Percentiles rank a stretch among this genome's conserved stretches.
These are phyloP conservation scores for Anaspis maculata DNA, from an alignment of 2,888 invertebrate species.

Conservation along the genomic window DNA sequence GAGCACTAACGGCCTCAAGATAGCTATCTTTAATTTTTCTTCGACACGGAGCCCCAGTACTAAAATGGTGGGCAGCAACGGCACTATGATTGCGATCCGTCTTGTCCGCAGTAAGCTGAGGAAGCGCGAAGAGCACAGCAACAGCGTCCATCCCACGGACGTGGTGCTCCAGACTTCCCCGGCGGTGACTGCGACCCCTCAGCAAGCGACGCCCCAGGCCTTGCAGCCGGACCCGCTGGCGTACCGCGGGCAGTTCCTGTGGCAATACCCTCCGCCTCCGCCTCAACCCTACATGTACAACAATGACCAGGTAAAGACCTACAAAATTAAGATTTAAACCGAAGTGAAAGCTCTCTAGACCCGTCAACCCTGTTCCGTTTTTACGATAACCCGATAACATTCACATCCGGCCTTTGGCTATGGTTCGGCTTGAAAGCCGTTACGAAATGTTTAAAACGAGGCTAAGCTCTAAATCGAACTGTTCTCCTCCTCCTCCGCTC, in stretches of 20 bases:
- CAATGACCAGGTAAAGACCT: conserved; percentile 69
- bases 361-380: no score
- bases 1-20: conserved; percentile 32
- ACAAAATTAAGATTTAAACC: neutral
- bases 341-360: no score
- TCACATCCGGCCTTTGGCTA: no score
- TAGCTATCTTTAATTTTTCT: conserved; percentile 39
- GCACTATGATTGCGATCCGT: conserved; percentile 80
- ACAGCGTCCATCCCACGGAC: conserved; percentile 60
- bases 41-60: conserved; percentile 28
- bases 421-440: no score
- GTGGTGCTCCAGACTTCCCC: conserved; percentile 46
- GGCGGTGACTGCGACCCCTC: conserved; percentile 23
- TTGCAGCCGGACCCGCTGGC: conserved; percentile 47
- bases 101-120: conserved; percentile 86
- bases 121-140: conserved; percentile 73
- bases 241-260: conserved; percentile 64
- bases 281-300: conserved; percentile 70
- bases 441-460: conserved; percentile 12
- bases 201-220: conserved; percentile 34
- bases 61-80: conserved; percentile 78
- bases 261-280: conserved; percentile 67
- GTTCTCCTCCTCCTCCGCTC: conserved; percentile 15
- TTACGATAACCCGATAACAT: conserved; percentile 6
- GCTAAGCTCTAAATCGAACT: conserved; percentile 14